These are phyloP conservation scores for Daphoenositta chrysoptera DNA, from an alignment of 2,113 vertebrate genomes.

Conservation along the genomic window DNA sequence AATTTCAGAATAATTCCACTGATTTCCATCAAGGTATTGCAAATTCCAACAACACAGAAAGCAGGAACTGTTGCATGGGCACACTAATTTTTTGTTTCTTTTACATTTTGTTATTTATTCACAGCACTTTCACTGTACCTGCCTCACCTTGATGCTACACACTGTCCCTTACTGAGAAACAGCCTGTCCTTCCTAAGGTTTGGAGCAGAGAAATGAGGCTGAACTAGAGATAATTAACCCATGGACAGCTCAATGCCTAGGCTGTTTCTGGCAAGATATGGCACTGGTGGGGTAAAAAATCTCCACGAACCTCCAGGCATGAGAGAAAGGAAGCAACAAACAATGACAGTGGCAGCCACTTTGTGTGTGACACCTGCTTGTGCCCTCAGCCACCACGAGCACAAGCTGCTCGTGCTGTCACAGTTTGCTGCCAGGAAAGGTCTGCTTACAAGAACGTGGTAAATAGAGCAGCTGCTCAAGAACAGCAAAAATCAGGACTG, in stretches of 20 bases:
- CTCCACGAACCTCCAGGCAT: fast-evolving
- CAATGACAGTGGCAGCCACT: background rate
- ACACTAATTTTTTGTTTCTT: background rate
- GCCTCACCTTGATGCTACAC: background rate
- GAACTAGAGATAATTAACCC: background rate
- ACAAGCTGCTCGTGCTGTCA: background rate
- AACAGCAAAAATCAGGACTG: background rate
- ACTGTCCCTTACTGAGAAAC: background rate
- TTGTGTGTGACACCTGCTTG: background rate
- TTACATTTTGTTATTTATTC: background rate
- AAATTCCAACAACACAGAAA: background rate
- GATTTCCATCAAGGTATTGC: background rate
- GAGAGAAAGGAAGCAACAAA: background rate
- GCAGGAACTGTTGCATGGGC: background rate
- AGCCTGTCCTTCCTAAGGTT: background rate
- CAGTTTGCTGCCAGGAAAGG: background rate
- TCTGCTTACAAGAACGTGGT: background rate
- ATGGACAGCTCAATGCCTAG: background rate
- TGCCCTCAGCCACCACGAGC: background rate
- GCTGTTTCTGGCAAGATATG: background rate
- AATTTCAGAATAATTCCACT: background rate
- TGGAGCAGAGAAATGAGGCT: background rate
- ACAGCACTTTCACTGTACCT: background rate
- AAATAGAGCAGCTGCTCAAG: background rate
- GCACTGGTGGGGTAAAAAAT: background rate